Evolutionary conservation across 2,113 vertebrate genomes (phyloP), one percentile per base, ranked within the genome.

Genomic region (Pavo muticus): DNA sequence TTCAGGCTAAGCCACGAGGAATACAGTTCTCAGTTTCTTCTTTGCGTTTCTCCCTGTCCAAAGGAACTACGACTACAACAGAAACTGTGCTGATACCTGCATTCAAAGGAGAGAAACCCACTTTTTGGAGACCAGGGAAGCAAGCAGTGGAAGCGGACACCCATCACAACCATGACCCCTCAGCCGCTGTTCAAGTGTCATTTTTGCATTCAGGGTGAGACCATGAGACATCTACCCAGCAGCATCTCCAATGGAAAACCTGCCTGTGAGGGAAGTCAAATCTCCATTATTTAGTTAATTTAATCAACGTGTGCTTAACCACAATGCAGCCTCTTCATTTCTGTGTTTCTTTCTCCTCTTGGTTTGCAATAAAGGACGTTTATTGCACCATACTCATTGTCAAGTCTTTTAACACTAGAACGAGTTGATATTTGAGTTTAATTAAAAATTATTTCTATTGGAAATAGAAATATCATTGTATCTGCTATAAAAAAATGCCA

Each of bases 21-120:
- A 63, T 14, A 10, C 59, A 67, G 67, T 4, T 42, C 89, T 65
- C 44, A 4, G 70, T 13, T 39, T 40, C 5, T n/a, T 12, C 64
- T 30, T 56, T n/a, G 71, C 5, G 67, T 10, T 21, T 42, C 48
- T 64, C 44, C n/a, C 11, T 1, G 52, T 3, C 47, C 16, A 24
- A 2, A 1, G 67, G 32, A 45, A 4, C 5, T 1, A 2, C 37
- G 45, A 0, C 32, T 61, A 30, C 35, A 54, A 4, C 64, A 30
- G 47, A 13, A 29, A 0, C 60, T 32, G 56, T 32, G 24, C 2
- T 21, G 7, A 65, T 42, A 4, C 4, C 24, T 11, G 0, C 0
- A 1, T n/a, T 42, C 50, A 8, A 24, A 7, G 7, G 42, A 42
- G 3, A 69, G 29, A 37, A 56, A 6, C 14, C 9, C 19, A 8